These are phyloP conservation scores for Hiodon alosoides DNA, from an alignment of 2,113 vertebrate genomes.

Conservation along the genomic window DNA sequence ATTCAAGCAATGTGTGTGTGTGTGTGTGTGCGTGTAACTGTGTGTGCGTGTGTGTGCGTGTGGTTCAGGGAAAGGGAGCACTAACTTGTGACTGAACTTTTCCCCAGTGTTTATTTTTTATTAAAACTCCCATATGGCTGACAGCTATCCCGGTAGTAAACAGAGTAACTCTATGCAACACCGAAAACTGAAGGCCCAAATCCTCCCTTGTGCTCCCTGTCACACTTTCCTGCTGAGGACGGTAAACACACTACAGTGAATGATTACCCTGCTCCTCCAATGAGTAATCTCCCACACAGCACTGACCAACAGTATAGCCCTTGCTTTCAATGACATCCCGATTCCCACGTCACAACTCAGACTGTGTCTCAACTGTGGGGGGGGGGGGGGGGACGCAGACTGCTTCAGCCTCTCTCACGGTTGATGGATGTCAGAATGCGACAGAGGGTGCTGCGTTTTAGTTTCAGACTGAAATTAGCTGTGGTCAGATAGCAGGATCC, in stretches of 20 bases:
- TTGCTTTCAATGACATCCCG: neutral
- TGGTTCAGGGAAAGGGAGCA: slow-evolving; percentile 12
- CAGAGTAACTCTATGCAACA: too few species aligned
- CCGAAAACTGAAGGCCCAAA: neutral
- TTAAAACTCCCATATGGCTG: too few species aligned
- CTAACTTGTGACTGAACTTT: slow-evolving; percentile 18
- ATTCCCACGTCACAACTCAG: neutral
- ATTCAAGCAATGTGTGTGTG: neutral
- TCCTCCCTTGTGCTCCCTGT: neutral
- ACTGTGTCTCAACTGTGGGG: too few species aligned
- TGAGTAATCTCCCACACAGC: slow-evolving; percentile 6
- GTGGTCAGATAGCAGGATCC: slow-evolving; percentile 10
- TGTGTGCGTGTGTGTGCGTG: slow-evolving; percentile 15
- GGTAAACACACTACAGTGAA: slow-evolving; percentile 34
- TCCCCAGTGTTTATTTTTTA: too few species aligned
- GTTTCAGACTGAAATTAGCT: slow-evolving; percentile 27
- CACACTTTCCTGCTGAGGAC: slow-evolving; percentile 10
- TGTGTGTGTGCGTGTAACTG: neutral
- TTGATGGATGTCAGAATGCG: slow-evolving; percentile 17
- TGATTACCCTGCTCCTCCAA: slow-evolving; percentile 31
- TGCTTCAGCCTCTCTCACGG: too few species aligned
- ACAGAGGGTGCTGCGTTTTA: slow-evolving; percentile 3
- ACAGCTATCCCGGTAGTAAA: too few species aligned
- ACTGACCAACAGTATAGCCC: neutral
- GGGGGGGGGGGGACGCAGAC: too few species aligned